phyloP scores from a whole-genome alignment of 2,888 invertebrate genomes.

The Andrena dorsata region DNA sequence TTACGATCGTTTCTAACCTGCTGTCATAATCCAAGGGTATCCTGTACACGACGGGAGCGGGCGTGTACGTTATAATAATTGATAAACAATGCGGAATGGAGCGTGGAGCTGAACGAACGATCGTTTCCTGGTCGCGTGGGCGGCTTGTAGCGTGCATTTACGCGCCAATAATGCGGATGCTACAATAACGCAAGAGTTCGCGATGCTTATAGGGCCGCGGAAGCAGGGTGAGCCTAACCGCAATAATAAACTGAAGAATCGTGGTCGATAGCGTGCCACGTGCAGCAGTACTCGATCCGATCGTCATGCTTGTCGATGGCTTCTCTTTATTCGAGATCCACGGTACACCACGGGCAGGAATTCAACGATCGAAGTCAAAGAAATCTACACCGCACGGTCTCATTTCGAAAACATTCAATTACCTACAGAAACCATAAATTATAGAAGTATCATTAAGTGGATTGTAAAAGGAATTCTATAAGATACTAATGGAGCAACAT shows the following conservation, averaged over 20 bases:
- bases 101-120: slow-evolving; percentile 54
- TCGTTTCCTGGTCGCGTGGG: slow-evolving; percentile 75
- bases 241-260: slow-evolving; percentile 61
- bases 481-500: too few species aligned
- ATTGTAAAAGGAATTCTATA: too few species aligned
- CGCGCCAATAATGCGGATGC: slow-evolving; percentile 66
- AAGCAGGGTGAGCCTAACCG: slow-evolving; percentile 50
- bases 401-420: too few species aligned
- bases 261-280: slow-evolving; percentile 40
- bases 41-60: slow-evolving; percentile 45
- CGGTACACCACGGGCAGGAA: not conserved
- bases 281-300: slow-evolving; percentile 39
- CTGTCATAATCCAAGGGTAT: slow-evolving; percentile 42
- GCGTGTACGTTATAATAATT: slow-evolving; percentile 72
- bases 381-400: not conserved
- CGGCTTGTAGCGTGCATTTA: slow-evolving; percentile 66
- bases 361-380: not conserved
- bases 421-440: too few species aligned
- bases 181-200: slow-evolving; percentile 55
- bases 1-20: slow-evolving; percentile 34
- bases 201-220: slow-evolving; percentile 59
- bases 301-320: slow-evolving; percentile 34
- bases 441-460: not conserved
- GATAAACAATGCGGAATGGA: slow-evolving; percentile 76
- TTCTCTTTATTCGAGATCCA: slow-evolving; percentile 32